Base-by-base conservation (phyloP, 2,113 vertebrate species). In the Calyptomena viridis region DNA sequence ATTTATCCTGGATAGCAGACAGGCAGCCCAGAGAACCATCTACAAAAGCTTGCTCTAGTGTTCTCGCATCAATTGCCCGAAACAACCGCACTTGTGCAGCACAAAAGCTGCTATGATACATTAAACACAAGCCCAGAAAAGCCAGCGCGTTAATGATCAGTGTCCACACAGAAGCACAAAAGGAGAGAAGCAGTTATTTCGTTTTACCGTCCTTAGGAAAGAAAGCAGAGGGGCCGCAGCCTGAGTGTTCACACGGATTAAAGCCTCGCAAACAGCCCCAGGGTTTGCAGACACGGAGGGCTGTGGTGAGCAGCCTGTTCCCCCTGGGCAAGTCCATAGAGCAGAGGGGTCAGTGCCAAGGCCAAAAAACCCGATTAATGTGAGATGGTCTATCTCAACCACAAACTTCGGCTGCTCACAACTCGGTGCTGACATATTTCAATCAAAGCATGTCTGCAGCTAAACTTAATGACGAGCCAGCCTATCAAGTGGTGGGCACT, bases 391-490 rank as follows among this genome's bases (percentile, higher is more conserved):
- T 46, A 25, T 47, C 75, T 56, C 87, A 84, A 35, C 90, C 58
- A 33, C 62, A n/a, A 6, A 23, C 84, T 35, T 24, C 6, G 31
- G 66, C 69, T 62, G 80, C 77, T 79, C 79, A 53, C 80, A 75
- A 13, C 90, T 90, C 63, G 22, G 52, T 4, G 79, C 81, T 92
- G 89, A 90, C 91, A 81, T 13, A 47, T 83, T 96, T 97, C 97
- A 95, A 68, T 95, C 96, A 95, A 67, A 90, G 82, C 64, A 7
- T 42, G 49, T 75, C 93, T 84, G 72, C 79, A 80, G 84, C 90
- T 93, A 62, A 90, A 58, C 58, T 53, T 46, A 78, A 63, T 60
- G 90, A 71, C n/a, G 53, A 87, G 75, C 20, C 87, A 95, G 86
- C 66, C 87, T 53, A 31, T 31, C 23, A 33, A 49, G 60, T 21